These are phyloP conservation scores for Zoanthus sociatus DNA, from an alignment of 92 coral and sea anemone genomes.

Conservation along the genomic window DNA sequence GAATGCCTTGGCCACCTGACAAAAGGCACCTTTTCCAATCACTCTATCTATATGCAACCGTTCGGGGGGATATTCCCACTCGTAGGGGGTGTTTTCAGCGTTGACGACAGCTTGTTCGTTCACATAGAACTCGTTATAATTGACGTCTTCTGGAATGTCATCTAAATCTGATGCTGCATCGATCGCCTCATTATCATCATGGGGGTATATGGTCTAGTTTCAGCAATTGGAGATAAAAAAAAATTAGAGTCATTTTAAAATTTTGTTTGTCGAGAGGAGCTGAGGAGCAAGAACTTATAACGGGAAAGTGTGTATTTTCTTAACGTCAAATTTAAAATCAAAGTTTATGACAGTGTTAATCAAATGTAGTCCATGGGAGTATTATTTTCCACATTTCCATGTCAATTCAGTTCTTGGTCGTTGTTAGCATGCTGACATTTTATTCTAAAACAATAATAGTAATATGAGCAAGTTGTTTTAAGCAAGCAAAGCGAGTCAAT, in stretches of 20 bases:
- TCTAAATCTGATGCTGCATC: background rate
- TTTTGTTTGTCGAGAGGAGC: background rate
- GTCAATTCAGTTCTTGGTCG: too few relatives aligned
- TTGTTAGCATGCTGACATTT: too few relatives aligned
- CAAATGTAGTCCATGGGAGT: too few relatives aligned
- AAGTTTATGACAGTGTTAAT: too few relatives aligned
- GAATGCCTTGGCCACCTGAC: conserved; percentile 79
- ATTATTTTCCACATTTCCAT: too few relatives aligned
- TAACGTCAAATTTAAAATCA: too few relatives aligned
- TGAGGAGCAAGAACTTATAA: too few relatives aligned
- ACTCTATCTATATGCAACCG: conserved; percentile 61
- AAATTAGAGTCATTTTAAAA: background rate
- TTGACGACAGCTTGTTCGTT: background rate
- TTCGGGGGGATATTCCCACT: conserved; percentile 79
- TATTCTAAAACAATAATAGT: too few relatives aligned
- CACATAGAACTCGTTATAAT: conserved; percentile 28
- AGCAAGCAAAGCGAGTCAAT: too few relatives aligned
- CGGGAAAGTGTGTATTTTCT: too few relatives aligned
- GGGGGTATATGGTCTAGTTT: conserved; percentile 23
- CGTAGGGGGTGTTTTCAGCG: conserved; percentile 1
- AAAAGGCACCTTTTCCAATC: conserved; percentile 87
- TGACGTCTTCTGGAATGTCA: conserved; percentile 23
- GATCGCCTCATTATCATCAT: conserved; percentile 12
- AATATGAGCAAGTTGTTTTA: too few relatives aligned
- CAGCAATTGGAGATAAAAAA: background rate